phyloP scores from a whole-genome alignment of 2,113 vertebrate species.

The Ammodytes dubius region DNA sequence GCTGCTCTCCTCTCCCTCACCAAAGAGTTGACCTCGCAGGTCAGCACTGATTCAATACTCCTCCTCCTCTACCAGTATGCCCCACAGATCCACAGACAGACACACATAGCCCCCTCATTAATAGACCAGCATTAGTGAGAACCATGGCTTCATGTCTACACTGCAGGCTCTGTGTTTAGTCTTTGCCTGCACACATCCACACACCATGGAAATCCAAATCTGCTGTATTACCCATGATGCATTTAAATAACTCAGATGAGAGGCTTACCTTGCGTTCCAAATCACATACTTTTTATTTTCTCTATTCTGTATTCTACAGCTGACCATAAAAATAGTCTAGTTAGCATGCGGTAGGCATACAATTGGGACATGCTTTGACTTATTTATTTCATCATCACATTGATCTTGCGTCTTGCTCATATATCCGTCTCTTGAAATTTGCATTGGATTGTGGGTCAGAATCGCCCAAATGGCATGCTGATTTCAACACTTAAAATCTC shows the following conservation, averaged over 20 bases:
- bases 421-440: too few species aligned
- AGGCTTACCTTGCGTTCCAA: background rate
- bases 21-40: slow-evolving; percentile 72
- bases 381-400: too few species aligned
- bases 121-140: slow-evolving; percentile 31
- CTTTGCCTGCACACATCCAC: background rate
- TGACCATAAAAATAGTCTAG: too few species aligned
- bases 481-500: too few species aligned
- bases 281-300: too few species aligned
- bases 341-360: too few species aligned
- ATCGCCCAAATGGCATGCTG: too few species aligned
- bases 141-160: slow-evolving; percentile 6
- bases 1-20: slow-evolving; percentile 34
- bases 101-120: slow-evolving; percentile 55
- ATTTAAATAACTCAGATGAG: background rate
- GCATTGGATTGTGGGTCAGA: too few species aligned
- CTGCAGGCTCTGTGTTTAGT: background rate
- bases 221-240: slow-evolving; percentile 9
- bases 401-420: too few species aligned
- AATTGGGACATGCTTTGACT: too few species aligned
- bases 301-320: too few species aligned
- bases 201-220: background rate
- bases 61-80: slow-evolving; percentile 58
- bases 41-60: slow-evolving; percentile 58
- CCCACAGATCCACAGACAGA: slow-evolving; percentile 33